Base-by-base conservation (phyloP, 2,113 vertebrate genomes). In the Neofelis nebulosa region DNA sequence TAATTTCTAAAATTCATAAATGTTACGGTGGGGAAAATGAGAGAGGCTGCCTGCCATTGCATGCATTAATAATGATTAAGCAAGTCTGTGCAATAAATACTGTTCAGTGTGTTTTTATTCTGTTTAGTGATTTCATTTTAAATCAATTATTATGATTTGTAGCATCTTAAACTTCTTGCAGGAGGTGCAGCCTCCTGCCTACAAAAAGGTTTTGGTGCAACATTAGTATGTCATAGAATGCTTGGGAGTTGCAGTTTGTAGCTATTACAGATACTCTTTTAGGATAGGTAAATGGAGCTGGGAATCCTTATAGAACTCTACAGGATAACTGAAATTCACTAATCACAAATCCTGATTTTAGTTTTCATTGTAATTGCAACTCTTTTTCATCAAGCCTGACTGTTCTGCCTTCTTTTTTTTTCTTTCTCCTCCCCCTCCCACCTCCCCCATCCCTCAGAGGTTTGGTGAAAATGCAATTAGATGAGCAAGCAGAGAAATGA, bases 1-100 rank as follows among this genome's bases (percentile, higher is more conserved):
- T 93, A 63, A 94, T 89, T 95, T 96, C 83, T 94, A 61, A 87
- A 81, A 80, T 50, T 94, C 78, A 48, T 50, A 87, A 89, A 73
- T 33, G 15, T 95, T 93, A 48, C 48, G n/a, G 63, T 80, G 16
- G 65, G 52, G 80, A 96, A 92, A 57, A 68, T 80, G 74, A 89
- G 76, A 80, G 78, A 91, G 16, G 25, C 68, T 76, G 45, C 45
- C 21, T 41, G n/a, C 41, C 0, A 2, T 52, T 15, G 1, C 3
- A 6, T 81, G 36, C 4, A 21, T 83, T 61, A 57, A 33, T 74
- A 78, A 38, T 86, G 11, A 83, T 48, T 69, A 81, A 87, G 36
- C 7, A 16, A 95, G 48, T 81, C 68, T 79, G 15, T 84, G 80
- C 29, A 21, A 29, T 52, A 66, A 50, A 19, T 81, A 68, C 68